Percentiles rank a stretch among this genome's conserved stretches.
Conservation (phyloP, 2,797 vertebrate species). For the Kryptopterus vitreolus region DNA sequence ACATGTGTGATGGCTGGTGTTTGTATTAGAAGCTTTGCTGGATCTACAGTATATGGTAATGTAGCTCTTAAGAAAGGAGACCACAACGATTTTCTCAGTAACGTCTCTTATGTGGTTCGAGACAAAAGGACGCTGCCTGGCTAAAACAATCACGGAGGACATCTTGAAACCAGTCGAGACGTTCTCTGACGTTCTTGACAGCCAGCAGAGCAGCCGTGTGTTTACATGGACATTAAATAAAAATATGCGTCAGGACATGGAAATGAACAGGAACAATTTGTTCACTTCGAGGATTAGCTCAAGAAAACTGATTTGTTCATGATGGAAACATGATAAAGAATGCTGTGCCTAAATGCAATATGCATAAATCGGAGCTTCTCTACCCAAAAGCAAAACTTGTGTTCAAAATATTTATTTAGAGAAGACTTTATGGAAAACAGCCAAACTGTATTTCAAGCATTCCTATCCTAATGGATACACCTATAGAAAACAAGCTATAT, state of each 20-base stretch:
- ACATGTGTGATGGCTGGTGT: slow-evolving; percentile 21
- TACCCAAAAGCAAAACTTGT: background rate
- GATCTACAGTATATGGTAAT: slow-evolving; percentile 23
- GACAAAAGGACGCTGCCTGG: slow-evolving; percentile 20
- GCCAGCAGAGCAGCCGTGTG: too few species aligned
- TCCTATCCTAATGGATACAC: slow-evolving; percentile 6
- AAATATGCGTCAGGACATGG: too few species aligned
- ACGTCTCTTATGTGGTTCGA: slow-evolving; percentile 24
- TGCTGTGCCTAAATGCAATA: too few species aligned
- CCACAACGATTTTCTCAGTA: slow-evolving; percentile 12
- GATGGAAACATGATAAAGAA: background rate
- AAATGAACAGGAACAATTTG: too few species aligned
- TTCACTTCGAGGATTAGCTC: too few species aligned
- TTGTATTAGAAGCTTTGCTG: background rate
- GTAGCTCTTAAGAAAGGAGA: slow-evolving; percentile 26
- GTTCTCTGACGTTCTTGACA: background rate
- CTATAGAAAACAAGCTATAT: background rate
- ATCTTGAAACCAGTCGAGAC: slow-evolving; percentile 13
- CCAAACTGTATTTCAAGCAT: background rate
- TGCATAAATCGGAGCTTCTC: slow-evolving; percentile 8
- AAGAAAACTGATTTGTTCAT: too few species aligned
- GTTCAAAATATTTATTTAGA: slow-evolving; percentile 11
- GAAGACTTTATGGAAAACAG: background rate
- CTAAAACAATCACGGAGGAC: slow-evolving; percentile 10
- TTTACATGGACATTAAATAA: too few species aligned